Evolutionary conservation across 2,797 vertebrate species (phyloP), one percentile per base, ranked within the genome.

Genomic region (Myotis vivesi): DNA sequence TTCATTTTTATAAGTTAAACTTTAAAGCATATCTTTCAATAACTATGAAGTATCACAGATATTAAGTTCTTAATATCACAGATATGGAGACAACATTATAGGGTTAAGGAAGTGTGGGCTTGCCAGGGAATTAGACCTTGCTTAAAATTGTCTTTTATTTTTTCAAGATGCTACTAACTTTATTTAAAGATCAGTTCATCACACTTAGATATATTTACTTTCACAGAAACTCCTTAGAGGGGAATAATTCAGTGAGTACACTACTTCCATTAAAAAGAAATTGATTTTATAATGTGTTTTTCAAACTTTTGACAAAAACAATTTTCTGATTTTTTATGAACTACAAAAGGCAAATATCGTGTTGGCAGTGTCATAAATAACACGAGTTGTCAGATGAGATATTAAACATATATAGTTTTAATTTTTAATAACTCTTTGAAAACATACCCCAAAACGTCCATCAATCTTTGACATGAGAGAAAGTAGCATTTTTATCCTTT

Each of bases 371-470:
- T 69, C 90, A 96, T 87, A 86, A 93, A 92, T 81, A 90, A 83
- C 20, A 66, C 53, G 83, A 95, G 46, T 73, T 81, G 59, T 91
- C 94, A 97, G 89, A 83, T 23, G 55, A 95, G 46, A 92, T 94
- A 96, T n/a, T 92, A 96, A 96, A 97, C 53, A 95, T 79, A 82
- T 79, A 95, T 76, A 64, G 69, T 83, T 92, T 94, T 87, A 83
- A 96, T 77, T 93, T 97, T 95, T 93, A 96, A 88, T 94, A 92
- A 82, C 89, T 71, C 89, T 91, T 94, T 96, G 95, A 53, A 96
- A 87, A 86, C 36, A 94, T 28, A 83, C 38, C 55, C 66, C 46
- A 8, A 93, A 97, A 86, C 92, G 75, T 91, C 73, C 93, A 93
- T 93, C 86, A 88, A 71, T 92, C 68, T 83, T 91, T 94, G 84